These are phyloP conservation scores for Neosilurus mollespiculum DNA, from an alignment of 2,797 vertebrate species.

Conservation along the genomic window DNA sequence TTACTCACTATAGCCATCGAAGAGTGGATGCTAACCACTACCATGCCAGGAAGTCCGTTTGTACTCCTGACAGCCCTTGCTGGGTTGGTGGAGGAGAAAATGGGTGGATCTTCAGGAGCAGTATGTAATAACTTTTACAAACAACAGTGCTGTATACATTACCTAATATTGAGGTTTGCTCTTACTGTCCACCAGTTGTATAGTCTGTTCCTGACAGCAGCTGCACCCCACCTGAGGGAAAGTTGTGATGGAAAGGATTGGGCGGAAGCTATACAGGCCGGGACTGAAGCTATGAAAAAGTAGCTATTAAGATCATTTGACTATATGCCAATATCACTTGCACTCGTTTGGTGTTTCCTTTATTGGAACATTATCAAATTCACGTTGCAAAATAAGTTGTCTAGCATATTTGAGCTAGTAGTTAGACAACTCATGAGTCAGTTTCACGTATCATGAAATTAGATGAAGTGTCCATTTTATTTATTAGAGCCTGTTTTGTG, in stretches of 20 bases:
- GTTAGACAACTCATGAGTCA: neutral
- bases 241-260: slow-evolving; percentile 68
- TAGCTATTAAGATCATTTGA: slow-evolving; percentile 50
- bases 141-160: neutral
- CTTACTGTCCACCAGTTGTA: slow-evolving; percentile 77
- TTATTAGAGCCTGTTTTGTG: slow-evolving; percentile 16
- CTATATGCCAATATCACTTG: neutral
- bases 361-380: neutral
- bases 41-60: slow-evolving; percentile 71
- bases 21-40: slow-evolving; percentile 74
- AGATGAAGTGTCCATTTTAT: neutral
- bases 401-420: neutral
- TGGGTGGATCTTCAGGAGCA: slow-evolving; percentile 94
- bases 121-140: slow-evolving; percentile 66
- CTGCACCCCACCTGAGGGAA: slow-evolving; percentile 73
- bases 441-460: neutral
- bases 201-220: slow-evolving; percentile 88
- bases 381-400: neutral
- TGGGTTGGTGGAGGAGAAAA: slow-evolving; percentile 83
- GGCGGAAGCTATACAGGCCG: slow-evolving; percentile 85
- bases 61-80: slow-evolving; percentile 78
- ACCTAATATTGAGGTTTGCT: neutral
- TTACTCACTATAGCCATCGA: slow-evolving; percentile 74
- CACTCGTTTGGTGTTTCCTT: neutral
- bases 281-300: slow-evolving; percentile 87